Conservation (phyloP, 2,113 vertebrate species). For the Cephalophus harveyi region DNA sequence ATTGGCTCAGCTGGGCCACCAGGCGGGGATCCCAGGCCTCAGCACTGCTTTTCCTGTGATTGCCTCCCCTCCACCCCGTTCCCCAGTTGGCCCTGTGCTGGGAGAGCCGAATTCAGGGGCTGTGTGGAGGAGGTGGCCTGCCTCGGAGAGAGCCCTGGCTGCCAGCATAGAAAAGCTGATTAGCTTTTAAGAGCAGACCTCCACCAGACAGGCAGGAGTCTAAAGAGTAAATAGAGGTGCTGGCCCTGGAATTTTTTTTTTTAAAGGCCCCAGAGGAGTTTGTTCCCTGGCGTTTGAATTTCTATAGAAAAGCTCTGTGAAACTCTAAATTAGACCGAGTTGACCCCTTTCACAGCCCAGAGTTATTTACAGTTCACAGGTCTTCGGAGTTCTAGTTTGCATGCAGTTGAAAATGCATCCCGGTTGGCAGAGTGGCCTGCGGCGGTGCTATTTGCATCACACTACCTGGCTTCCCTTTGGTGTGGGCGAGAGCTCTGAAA, state of each 20-base stretch:
- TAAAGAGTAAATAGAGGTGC: constrained; percentile 69
- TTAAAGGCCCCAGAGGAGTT: constrained; percentile 56
- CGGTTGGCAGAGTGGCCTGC: constrained; percentile 30
- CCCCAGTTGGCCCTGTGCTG: background rate
- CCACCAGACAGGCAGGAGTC: constrained; percentile 64
- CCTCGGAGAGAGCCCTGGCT: background rate
- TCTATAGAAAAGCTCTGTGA: constrained; percentile 66
- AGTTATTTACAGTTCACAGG: constrained; percentile 73
- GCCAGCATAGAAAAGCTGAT: constrained; percentile 39
- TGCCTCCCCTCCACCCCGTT: accelerated
- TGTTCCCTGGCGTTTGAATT: constrained; percentile 70
- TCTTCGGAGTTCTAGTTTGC: constrained; percentile 65
- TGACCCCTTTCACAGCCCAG: constrained; percentile 45
- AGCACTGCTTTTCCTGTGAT: background rate
- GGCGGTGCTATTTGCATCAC: constrained; percentile 60
- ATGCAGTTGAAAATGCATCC: constrained; percentile 61
- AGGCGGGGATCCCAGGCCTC: background rate
- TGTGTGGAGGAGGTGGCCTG: background rate
- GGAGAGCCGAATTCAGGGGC: background rate
- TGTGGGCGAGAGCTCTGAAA: constrained; percentile 32
- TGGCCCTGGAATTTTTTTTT: constrained; percentile 49
- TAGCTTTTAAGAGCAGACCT: constrained; percentile 71
- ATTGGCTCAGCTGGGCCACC: background rate
- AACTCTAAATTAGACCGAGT: constrained; percentile 70
- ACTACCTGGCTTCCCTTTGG: constrained; percentile 57